These are phyloP conservation scores for Balearica regulorum DNA, from an alignment of 2,797 vertebrate species.

Conservation along the genomic window DNA sequence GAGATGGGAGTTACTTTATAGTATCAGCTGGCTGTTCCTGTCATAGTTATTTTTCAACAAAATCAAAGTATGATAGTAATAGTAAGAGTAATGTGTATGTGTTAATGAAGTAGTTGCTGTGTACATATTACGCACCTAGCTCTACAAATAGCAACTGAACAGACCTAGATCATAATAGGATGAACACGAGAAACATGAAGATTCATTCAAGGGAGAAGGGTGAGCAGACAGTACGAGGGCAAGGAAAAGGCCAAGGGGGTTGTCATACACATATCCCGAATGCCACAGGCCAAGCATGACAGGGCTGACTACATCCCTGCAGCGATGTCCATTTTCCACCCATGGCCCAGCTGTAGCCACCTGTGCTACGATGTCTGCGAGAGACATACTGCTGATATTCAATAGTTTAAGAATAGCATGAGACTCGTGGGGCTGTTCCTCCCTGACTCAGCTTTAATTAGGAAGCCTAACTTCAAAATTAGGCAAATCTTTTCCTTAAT, in stretches of 20 bases:
- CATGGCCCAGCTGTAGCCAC: background rate
- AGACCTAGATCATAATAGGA: background rate
- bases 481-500: background rate
- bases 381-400: background rate
- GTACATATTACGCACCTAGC: background rate
- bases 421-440: background rate
- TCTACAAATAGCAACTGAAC: background rate
- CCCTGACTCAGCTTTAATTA: background rate
- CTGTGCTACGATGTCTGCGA: background rate
- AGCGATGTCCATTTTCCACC: background rate
- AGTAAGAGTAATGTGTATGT: background rate
- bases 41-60: background rate
- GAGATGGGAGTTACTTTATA: background rate
- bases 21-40: background rate
- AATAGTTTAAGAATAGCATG: background rate
- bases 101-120: background rate
- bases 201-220: background rate
- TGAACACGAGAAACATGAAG: background rate
- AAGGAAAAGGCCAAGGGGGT: background rate
- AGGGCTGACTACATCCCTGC: background rate
- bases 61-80: background rate
- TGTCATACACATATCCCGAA: background rate
- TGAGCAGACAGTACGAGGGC: background rate
- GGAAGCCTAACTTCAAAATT: background rate
- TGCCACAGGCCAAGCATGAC: background rate